Base-by-base conservation (phyloP, 2,888 invertebrate species). In the Luffia ferchaultella region DNA sequence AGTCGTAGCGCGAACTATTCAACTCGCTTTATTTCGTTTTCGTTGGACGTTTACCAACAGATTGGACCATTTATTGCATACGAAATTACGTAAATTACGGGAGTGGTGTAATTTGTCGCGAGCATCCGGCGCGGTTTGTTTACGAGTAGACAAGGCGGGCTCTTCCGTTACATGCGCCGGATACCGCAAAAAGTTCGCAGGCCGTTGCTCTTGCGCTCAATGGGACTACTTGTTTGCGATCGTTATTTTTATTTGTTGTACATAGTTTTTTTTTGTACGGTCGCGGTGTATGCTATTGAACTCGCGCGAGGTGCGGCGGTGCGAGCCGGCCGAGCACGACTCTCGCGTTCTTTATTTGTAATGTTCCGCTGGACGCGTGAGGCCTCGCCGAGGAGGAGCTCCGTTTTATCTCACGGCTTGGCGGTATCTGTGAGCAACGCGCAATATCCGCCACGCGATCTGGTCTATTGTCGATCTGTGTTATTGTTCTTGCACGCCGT, bases 331-430 rank as follows among this genome's bases (percentile, higher is more conserved):
- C 67, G 60, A n/a, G n/a, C 43, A 18, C 20, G 48, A 16, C 20
- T 42, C 18, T 18, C 17, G 63, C 64, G 66, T 65, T 75, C 70
- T 75, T 73, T 77, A 75, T 76, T 76, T 73, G 73, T 70, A 60
- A 65, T 45, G 40, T n/a, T 7, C 42, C 12, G 50, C 3, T 12
- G 43, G 19, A 16, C 20, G 15, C 20, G 12, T 68, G 65, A 16
- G 62, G 65, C 58, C 53, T 54, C 58, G 62, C 64, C 62, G 61
- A 48, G n/a, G 30, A 20, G 40, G 12, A 5, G 19, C 45, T 18
- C 17, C 64, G 61, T 20, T 42, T 46, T 46, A 16, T 40, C 49
- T 46, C 56, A 57, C 55, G 51, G 58, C 60, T 18, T n/a, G 16
- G 41, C 47, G 40, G 46, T 46, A 16, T 20, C 16, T 2, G 1